Conservation (phyloP, 64 coral and sea anemone species). For the Actinia tenebrosa region DNA sequence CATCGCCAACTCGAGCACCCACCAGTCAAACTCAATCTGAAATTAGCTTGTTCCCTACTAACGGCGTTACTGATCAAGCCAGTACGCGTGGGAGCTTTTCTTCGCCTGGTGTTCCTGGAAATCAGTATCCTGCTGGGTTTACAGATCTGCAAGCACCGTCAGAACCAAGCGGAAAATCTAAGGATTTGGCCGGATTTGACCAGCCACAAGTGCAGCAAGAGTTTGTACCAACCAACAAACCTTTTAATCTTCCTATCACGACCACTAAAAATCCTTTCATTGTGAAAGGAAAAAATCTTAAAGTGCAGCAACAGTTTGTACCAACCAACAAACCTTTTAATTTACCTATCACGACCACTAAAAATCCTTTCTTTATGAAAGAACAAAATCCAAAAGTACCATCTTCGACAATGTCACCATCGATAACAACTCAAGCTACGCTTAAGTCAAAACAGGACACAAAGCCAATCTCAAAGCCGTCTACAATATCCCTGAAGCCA, state of each 20-base stretch:
- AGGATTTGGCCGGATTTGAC: background rate
- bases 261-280: background rate
- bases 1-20: background rate
- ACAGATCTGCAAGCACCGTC: background rate
- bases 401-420: background rate
- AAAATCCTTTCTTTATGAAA: background rate
- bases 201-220: background rate
- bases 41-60: background rate
- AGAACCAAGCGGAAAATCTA: background rate
- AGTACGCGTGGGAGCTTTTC: constrained; percentile 5
- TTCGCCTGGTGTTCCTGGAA: background rate
- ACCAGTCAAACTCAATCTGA: background rate
- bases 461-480: background rate
- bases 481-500: background rate
- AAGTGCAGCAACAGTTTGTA: background rate
- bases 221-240: background rate
- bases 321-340: background rate
- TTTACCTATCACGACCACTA: background rate
- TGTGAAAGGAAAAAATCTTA: background rate
- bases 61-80: background rate
- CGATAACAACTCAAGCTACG: background rate
- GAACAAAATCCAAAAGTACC: background rate
- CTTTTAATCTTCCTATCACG: background rate
- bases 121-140: background rate
- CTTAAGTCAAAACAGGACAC: background rate